Percentiles rank a stretch among this genome's conserved stretches.
Evolutionary conservation across 2,888 invertebrate genomes (phyloP).

Genomic region (Patella pellucida): DNA sequence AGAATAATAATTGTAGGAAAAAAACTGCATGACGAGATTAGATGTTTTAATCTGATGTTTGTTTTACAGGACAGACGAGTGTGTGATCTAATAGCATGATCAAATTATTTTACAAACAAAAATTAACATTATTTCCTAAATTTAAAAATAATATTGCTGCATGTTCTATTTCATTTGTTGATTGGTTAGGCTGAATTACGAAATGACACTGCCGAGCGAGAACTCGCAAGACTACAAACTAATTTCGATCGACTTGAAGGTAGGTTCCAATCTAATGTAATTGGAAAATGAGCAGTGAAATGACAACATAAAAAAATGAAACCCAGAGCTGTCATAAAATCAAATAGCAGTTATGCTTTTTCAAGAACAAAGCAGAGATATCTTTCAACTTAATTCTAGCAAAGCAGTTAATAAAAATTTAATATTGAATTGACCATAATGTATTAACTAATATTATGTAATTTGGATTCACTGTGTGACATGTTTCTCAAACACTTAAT

Average conservation of each 20-base stretch:
- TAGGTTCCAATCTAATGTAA: constrained; percentile 31
- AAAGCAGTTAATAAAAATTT: too few relatives aligned
- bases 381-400: too few relatives aligned
- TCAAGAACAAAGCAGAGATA: too few relatives aligned
- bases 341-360: too few relatives aligned
- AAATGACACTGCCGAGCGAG: constrained; percentile 50
- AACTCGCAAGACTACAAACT: constrained; percentile 40
- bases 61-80: background rate
- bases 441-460: too few relatives aligned
- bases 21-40: constrained; percentile 9
- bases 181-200: constrained; percentile 48
- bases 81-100: constrained; percentile 9
- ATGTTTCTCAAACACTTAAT: too few relatives aligned
- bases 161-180: constrained; percentile 28
- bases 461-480: too few relatives aligned
- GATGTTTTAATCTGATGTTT: constrained; percentile 2
- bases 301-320: too few relatives aligned
- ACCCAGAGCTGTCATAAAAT: too few relatives aligned
- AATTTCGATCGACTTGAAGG: constrained; percentile 50
- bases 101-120: background rate
- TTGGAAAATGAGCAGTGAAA: too few relatives aligned
- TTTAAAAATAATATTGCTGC: constrained; percentile 21
- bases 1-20: constrained; percentile 12
- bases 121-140: background rate
- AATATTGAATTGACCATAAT: too few relatives aligned